phyloP scores from a whole-genome alignment of 2,797 vertebrate species.

The Octomys mimax region DNA sequence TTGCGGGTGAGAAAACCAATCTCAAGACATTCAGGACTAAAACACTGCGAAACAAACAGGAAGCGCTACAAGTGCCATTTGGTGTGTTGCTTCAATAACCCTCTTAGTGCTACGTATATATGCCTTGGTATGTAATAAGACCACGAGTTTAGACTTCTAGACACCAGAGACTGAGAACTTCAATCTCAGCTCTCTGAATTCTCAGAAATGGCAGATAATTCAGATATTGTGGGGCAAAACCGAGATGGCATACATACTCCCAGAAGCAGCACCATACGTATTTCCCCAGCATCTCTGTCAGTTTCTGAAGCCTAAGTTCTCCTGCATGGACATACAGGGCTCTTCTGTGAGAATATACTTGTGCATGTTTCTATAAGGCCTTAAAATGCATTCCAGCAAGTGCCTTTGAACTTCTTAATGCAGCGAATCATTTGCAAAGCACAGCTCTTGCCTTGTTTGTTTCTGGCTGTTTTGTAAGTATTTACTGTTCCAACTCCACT shows the following conservation, averaged over 20 bases:
- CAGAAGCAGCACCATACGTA: background rate
- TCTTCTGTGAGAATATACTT: background rate
- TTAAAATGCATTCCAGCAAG: background rate
- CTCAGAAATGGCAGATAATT: background rate
- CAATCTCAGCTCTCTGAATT: background rate
- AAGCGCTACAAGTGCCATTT: background rate
- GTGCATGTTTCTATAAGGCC: background rate
- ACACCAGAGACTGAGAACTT: background rate
- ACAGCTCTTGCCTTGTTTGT: background rate
- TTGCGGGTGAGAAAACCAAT: background rate
- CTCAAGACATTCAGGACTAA: background rate
- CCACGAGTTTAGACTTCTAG: fast-evolving
- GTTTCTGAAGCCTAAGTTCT: background rate
- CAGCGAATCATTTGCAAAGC: background rate
- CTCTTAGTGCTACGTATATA: background rate
- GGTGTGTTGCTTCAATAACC: background rate
- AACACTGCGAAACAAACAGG: background rate
- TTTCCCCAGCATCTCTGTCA: too few species aligned
- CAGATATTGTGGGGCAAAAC: background rate
- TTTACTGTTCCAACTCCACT: background rate
- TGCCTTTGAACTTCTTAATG: background rate
- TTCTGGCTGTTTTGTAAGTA: background rate
- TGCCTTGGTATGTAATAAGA: background rate
- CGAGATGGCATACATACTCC: too few species aligned
- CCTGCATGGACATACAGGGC: background rate